phyloP scores from a whole-genome alignment of 2,113 vertebrate species.

The Mungos mungo region DNA sequence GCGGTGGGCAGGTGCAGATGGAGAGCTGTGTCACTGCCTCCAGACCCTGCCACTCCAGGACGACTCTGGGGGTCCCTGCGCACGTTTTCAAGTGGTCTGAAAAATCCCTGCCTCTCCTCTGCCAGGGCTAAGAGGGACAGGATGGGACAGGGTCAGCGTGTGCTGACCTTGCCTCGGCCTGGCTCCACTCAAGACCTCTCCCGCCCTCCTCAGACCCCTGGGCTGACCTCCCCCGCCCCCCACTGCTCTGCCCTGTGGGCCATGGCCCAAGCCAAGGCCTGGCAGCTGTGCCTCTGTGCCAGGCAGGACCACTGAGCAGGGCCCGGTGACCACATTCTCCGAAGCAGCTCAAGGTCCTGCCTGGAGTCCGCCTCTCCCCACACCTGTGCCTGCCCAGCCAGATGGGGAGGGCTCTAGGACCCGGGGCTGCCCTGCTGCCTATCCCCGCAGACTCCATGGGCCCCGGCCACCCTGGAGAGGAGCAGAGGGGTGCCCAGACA shows the following conservation, averaged over 20 bases:
- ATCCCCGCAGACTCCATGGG: neutral
- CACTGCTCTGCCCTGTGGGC: neutral
- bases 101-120: neutral
- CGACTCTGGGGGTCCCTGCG: neutral
- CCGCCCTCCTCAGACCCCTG: neutral
- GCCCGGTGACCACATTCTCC: too few species aligned
- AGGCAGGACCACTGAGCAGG: too few species aligned
- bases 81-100: neutral
- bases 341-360: neutral
- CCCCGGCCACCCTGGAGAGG: neutral
- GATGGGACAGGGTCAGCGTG: fast-evolving
- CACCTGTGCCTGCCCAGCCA: neutral
- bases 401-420: neutral
- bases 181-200: too few species aligned
- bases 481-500: neutral
- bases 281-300: neutral
- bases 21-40: neutral
- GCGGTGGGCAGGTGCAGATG: neutral
- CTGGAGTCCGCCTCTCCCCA: neutral
- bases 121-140: neutral
- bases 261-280: neutral
- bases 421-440: fast-evolving
- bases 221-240: neutral
- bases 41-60: neutral
- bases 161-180: neutral